Evolutionary conservation across 1,140 invertebrate species (phyloP).

Genomic region (Lordiphosa clarofinis): DNA sequence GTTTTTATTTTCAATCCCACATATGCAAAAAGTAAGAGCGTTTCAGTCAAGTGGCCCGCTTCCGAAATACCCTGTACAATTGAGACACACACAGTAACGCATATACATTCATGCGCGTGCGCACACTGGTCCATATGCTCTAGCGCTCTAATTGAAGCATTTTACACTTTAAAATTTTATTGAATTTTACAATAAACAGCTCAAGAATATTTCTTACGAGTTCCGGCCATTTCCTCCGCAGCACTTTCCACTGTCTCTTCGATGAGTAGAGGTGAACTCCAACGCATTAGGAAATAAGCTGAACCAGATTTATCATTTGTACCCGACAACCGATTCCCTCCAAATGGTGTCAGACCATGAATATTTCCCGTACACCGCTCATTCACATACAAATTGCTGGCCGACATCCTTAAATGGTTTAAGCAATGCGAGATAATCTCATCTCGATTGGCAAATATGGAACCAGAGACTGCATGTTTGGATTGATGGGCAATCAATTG

Average conservation of each 20-base stretch:
- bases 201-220: too few species aligned
- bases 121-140: too few species aligned
- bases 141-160: too few species aligned
- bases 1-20: too few species aligned
- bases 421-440: slow-evolving; percentile 86
- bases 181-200: too few species aligned
- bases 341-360: slow-evolving; percentile 98
- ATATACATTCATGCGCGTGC: too few species aligned
- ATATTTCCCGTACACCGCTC: slow-evolving; percentile 98
- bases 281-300: slow-evolving; percentile 94
- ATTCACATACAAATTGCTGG: slow-evolving; percentile 98
- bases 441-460: slow-evolving; percentile 93
- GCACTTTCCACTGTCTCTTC: slow-evolving; percentile 34
- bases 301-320: slow-evolving; percentile 99
- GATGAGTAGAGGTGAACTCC: slow-evolving; percentile 86
- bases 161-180: too few species aligned
- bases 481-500: slow-evolving; percentile 86
- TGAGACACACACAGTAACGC: too few species aligned
- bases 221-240: too few species aligned
- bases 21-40: too few species aligned
- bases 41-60: too few species aligned
- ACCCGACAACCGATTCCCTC: slow-evolving; percentile 95
- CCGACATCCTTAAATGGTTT: slow-evolving; percentile 89
- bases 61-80: too few species aligned
- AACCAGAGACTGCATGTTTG: slow-evolving; percentile 94